These are phyloP conservation scores for Diplolepis rosae DNA, from an alignment of 2,888 invertebrate species.

Conservation along the genomic window DNA sequence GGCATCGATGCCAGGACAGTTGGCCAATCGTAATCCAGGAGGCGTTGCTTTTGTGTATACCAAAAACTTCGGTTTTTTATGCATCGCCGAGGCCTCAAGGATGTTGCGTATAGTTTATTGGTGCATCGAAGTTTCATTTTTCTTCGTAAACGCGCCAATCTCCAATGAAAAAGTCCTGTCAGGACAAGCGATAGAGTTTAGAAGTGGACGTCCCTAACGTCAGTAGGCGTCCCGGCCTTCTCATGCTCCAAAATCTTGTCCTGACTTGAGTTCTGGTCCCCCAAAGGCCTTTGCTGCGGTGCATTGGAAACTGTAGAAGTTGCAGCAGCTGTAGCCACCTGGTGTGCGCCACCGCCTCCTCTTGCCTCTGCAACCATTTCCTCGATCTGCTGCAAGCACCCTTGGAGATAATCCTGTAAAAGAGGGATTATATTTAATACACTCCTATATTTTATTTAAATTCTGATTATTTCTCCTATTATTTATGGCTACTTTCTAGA, in stretches of 20 bases:
- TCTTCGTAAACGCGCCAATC: not conserved
- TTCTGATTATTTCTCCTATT: no score
- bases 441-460: no score
- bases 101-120: not conserved
- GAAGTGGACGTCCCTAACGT: conserved; percentile 89
- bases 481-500: no score
- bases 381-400: conserved; percentile 87
- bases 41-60: conserved; percentile 31
- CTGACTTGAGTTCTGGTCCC: conserved; percentile 70
- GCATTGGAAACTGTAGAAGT: conserved; percentile 57
- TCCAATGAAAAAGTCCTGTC: not conserved
- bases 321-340: conserved; percentile 71
- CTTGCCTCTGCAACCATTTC: conserved; percentile 79
- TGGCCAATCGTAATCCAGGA: conserved; percentile 16
- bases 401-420: conserved; percentile 84
- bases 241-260: conserved; percentile 78
- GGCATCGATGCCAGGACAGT: not conserved
- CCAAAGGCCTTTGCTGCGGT: conserved; percentile 61
- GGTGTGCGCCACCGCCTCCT: conserved; percentile 42
- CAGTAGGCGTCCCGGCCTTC: conserved; percentile 86
- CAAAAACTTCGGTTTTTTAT: not conserved
- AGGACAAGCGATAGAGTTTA: conserved; percentile 62
- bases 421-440: no score
- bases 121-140: conserved; percentile 1
- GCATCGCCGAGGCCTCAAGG: not conserved